Percentiles rank a stretch among this genome's conserved stretches.
Evolutionary conservation across 2,113 vertebrate species (phyloP).

Genomic region (Xenus cinereus): DNA sequence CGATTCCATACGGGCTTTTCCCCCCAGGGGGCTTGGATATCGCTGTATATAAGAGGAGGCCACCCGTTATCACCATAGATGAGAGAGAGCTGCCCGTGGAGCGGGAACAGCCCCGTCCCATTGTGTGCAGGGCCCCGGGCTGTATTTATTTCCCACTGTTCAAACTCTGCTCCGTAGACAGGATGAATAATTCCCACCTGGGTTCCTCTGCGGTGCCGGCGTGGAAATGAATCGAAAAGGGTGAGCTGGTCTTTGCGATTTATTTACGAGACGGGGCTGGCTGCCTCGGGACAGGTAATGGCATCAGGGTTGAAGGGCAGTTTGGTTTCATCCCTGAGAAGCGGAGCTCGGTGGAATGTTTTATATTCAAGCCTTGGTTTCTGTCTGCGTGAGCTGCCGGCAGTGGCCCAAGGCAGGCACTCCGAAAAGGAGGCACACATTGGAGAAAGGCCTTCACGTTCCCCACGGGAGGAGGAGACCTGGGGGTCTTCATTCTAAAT

Average conservation of each 20-base stretch:
- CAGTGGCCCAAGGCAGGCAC: not conserved
- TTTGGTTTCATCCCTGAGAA: not conserved
- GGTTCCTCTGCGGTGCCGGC: not conserved
- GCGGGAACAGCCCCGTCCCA: not conserved
- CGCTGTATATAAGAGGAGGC: not conserved
- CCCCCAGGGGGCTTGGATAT: not conserved
- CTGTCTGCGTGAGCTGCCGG: not conserved
- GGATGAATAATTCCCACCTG: not conserved
- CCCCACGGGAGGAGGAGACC: too few relatives aligned
- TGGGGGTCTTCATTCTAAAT: too few relatives aligned
- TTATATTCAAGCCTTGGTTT: not conserved
- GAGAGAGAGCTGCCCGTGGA: not conserved
- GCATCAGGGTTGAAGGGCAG: not conserved
- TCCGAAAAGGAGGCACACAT: not conserved
- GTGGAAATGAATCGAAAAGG: not conserved
- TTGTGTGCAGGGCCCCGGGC: not conserved
- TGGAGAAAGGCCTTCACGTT: too few relatives aligned
- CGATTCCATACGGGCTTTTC: not conserved
- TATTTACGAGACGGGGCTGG: not conserved
- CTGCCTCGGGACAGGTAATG: not conserved
- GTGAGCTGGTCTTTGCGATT: not conserved
- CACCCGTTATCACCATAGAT: not conserved
- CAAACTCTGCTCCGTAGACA: not conserved
- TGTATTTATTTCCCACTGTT: not conserved
- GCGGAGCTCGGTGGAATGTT: fast-evolving